Conservation (phyloP, 2,797 vertebrate species). For the Hypotaenidia philippensis region DNA sequence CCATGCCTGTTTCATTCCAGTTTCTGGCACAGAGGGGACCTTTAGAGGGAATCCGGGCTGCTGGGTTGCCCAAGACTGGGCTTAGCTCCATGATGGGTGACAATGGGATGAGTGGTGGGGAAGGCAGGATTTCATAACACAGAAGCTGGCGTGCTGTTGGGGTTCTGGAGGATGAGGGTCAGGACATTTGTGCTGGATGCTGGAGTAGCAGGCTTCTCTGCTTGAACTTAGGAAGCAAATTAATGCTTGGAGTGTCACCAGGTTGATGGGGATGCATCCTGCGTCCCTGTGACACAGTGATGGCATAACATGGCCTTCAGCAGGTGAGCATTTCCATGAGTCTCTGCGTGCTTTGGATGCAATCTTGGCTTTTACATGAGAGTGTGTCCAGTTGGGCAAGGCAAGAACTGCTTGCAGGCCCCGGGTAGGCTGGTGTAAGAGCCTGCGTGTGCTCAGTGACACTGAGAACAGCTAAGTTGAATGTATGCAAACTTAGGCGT, state of each 20-base stretch:
- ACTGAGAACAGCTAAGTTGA: neutral
- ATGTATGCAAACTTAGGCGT: neutral
- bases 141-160: neutral
- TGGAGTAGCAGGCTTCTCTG: neutral
- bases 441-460: neutral
- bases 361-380: neutral
- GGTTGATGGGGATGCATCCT: fast-evolving
- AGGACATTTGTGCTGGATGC: neutral
- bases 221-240: neutral
- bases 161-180: neutral
- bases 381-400: neutral
- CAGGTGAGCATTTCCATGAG: neutral
- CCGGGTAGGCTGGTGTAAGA: neutral
- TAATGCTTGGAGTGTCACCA: neutral
- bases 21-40: neutral
- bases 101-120: neutral
- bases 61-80: neutral
- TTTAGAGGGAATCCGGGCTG: neutral
- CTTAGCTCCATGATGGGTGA: neutral
- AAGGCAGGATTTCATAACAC: neutral
- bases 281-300: neutral
- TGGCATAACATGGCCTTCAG: neutral
- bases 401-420: neutral
- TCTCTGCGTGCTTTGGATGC: fast-evolving
- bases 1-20: neutral